Evolutionary conservation across 2,797 vertebrate species (phyloP).

Genomic region (Fundulus diaphanus): DNA sequence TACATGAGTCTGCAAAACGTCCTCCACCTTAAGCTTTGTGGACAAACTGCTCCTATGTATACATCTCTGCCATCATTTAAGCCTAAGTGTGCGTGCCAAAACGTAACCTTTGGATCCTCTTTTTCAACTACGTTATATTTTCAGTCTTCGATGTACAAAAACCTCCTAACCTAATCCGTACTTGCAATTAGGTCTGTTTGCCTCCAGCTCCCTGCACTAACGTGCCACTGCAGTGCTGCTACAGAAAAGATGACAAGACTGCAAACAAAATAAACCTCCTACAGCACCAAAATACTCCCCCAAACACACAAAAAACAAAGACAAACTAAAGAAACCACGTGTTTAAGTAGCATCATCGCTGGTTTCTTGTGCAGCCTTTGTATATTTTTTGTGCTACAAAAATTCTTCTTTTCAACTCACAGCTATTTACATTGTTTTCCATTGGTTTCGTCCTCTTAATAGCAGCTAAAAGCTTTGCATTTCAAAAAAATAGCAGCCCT

Average conservation of each 20-base stretch:
- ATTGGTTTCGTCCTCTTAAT: slow-evolving; percentile 44
- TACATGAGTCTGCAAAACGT: slow-evolving; percentile 21
- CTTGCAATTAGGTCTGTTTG: slow-evolving; percentile 65
- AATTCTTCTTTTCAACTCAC: slow-evolving; percentile 60
- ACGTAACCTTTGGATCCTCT: slow-evolving; percentile 26
- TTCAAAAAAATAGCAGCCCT: slow-evolving; percentile 49
- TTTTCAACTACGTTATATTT: slow-evolving; percentile 35
- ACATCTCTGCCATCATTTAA: neutral
- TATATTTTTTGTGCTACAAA: slow-evolving; percentile 52
- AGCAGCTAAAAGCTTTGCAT: slow-evolving; percentile 62
- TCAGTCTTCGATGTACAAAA: slow-evolving; percentile 27
- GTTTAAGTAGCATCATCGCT: slow-evolving; percentile 65
- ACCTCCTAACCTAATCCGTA: slow-evolving; percentile 54
- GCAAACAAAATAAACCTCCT: slow-evolving; percentile 15
- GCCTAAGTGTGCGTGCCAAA: neutral
- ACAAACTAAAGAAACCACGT: slow-evolving; percentile 44
- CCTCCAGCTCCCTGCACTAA: slow-evolving; percentile 56
- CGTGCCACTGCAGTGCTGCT: slow-evolving; percentile 77
- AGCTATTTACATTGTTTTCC: slow-evolving; percentile 75
- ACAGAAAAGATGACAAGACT: slow-evolving; percentile 59
- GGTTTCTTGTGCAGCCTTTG: slow-evolving; percentile 71
- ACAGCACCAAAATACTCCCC: slow-evolving; percentile 34
- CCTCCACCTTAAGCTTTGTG: slow-evolving; percentile 26
- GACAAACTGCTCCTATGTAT: slow-evolving; percentile 14
- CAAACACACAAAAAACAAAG: slow-evolving; percentile 36